These are phyloP conservation scores for Holacanthus passer DNA, from an alignment of 2,113 vertebrate species.

Conservation along the genomic window DNA sequence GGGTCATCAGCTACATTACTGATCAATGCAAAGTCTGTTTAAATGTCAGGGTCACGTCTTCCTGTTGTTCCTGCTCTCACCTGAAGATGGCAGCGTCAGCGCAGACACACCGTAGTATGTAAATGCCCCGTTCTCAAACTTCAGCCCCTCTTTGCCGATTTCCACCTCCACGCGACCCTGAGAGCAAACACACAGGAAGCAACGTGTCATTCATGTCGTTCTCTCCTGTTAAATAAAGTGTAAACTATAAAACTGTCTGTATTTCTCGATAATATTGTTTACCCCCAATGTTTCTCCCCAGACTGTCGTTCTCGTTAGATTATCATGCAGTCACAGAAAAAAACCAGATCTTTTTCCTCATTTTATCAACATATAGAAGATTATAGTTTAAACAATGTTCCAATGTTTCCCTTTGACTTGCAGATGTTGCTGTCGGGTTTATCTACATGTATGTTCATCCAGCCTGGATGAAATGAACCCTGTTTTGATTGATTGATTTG, in stretches of 20 bases:
- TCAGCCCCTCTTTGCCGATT: constrained; percentile 93
- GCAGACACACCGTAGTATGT: constrained; percentile 93
- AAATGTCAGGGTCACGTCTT: background rate
- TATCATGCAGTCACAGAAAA: too few relatives aligned
- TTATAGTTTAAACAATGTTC: too few relatives aligned
- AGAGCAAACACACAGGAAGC: background rate
- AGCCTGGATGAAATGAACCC: too few relatives aligned
- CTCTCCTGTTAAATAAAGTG: background rate
- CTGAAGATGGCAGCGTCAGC: constrained; percentile 88
- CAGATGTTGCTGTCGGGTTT: too few relatives aligned
- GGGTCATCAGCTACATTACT: background rate
- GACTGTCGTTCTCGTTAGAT: background rate
- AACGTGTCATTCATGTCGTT: accelerated
- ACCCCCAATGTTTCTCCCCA: background rate
- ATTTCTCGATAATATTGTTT: too few relatives aligned
- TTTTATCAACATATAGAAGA: too few relatives aligned
- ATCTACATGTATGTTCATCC: too few relatives aligned
- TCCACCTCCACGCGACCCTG: constrained; percentile 94
- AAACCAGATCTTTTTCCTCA: too few relatives aligned
- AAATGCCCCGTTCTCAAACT: constrained; percentile 94
- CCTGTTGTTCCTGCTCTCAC: constrained; percentile 73
- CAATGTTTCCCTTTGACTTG: too few relatives aligned
- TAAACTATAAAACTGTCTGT: background rate
- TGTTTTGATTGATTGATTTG: too few relatives aligned
- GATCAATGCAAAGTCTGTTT: background rate